phyloP scores from a whole-genome alignment of 2,113 vertebrate species.

The Elgaria multicarinata region DNA sequence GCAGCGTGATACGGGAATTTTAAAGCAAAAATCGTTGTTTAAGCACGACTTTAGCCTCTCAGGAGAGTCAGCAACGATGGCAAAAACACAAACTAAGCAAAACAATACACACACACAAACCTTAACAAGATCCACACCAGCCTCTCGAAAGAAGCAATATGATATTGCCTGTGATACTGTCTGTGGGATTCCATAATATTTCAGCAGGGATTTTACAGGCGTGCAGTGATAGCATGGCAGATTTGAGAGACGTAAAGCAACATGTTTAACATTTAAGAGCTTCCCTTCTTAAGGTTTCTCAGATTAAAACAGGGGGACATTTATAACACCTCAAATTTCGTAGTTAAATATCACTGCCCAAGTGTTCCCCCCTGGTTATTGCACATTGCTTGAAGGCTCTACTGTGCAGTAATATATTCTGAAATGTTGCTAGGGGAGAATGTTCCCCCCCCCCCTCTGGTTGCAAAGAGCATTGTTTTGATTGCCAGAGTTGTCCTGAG shows the following conservation, averaged over 20 bases:
- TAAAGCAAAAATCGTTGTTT: fast-evolving
- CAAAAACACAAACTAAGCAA: neutral
- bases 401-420: neutral
- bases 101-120: neutral
- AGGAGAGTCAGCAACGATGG: neutral
- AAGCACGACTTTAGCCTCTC: neutral
- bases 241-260: neutral
- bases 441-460: no score
- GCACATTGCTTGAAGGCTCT: neutral
- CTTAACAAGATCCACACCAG: neutral
- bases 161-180: neutral
- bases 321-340: neutral
- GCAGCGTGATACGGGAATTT: neutral
- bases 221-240: no score
- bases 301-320: neutral
- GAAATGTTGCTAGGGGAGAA: neutral
- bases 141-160: neutral
- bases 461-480: neutral
- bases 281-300: neutral
- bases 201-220: conserved; percentile 20
- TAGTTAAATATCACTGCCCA: no score
- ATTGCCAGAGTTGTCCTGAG: neutral
- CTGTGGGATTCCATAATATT: fast-evolving
- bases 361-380: no score
- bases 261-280: neutral